A percentile compares a stretch with the other conserved stretches of the same genome.
Conservation (phyloP, 1,140 invertebrate species). For the Globodera rostochiensis region DNA sequence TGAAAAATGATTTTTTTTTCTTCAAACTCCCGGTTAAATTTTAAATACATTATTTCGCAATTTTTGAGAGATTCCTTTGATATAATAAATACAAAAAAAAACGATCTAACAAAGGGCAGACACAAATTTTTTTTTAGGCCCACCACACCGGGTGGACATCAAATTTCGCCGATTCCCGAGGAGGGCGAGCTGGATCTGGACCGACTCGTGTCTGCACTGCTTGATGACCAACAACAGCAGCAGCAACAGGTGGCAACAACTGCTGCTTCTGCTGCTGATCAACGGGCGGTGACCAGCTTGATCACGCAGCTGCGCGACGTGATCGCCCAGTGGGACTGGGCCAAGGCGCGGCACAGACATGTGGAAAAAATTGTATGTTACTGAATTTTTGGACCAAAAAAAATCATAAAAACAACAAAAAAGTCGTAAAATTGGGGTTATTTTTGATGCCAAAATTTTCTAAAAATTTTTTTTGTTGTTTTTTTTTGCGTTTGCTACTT, state of each 20-base stretch:
- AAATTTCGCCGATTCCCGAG: slow-evolving; percentile 25
- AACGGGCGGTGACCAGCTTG: slow-evolving; percentile 12
- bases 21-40: too few relatives aligned
- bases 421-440: neutral
- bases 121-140: neutral
- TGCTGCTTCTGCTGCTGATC: neutral
- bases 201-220: neutral
- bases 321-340: slow-evolving; percentile 28
- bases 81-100: too few relatives aligned
- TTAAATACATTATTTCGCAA: too few relatives aligned
- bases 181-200: slow-evolving; percentile 9
- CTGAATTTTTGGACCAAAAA: neutral
- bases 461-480: too few relatives aligned
- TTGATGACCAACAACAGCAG: neutral
- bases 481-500: too few relatives aligned
- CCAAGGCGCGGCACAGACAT: slow-evolving; percentile 15
- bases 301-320: slow-evolving; percentile 20
- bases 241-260: neutral
- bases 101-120: too few relatives aligned
- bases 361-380: slow-evolving; percentile 18
- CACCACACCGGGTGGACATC: slow-evolving; percentile 2
- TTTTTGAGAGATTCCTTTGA: too few relatives aligned
- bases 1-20: too few relatives aligned
- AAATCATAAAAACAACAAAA: neutral
- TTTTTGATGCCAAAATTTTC: too few relatives aligned